phyloP scores from a whole-genome alignment of 2,888 invertebrate genomes.

The Erynnis tages region DNA sequence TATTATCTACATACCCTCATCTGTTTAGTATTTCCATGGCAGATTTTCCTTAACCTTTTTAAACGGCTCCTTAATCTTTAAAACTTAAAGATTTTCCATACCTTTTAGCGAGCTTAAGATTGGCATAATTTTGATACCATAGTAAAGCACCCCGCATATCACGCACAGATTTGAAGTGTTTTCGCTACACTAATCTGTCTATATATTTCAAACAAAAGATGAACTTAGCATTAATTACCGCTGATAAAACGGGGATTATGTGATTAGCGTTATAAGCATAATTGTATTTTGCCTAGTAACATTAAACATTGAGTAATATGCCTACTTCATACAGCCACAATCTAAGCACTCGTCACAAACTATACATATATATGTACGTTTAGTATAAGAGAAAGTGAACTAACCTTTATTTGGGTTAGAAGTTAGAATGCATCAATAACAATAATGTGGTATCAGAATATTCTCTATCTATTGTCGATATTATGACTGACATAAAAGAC shows the following conservation, averaged over 20 bases:
- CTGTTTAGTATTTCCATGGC: constrained; percentile 20
- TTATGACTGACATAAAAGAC: neutral
- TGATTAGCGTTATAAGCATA: neutral
- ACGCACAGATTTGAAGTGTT: too few species aligned
- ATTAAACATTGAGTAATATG: too few species aligned
- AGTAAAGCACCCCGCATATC: too few species aligned
- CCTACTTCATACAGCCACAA: too few species aligned
- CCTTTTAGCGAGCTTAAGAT: too few species aligned
- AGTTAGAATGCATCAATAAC: constrained; percentile 6
- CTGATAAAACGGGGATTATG: constrained; percentile 6
- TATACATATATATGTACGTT: neutral
- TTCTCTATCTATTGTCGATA: too few species aligned
- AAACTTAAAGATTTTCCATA: too few species aligned
- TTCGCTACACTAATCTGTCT: too few species aligned
- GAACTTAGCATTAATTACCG: constrained; percentile 4
- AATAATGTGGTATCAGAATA: neutral
- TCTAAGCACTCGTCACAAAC: neutral
- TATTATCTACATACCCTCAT: constrained; percentile 26
- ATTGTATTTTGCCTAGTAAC: too few species aligned
- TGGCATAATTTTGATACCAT: too few species aligned
- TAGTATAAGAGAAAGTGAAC: constrained; percentile 26
- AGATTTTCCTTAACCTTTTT: constrained; percentile 18
- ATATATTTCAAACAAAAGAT: too few species aligned
- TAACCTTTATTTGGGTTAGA: constrained; percentile 35
- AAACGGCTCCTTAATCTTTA: too few species aligned